phyloP scores from a whole-genome alignment of 2,113 vertebrate species.

The Semicossyphus pulcher region DNA sequence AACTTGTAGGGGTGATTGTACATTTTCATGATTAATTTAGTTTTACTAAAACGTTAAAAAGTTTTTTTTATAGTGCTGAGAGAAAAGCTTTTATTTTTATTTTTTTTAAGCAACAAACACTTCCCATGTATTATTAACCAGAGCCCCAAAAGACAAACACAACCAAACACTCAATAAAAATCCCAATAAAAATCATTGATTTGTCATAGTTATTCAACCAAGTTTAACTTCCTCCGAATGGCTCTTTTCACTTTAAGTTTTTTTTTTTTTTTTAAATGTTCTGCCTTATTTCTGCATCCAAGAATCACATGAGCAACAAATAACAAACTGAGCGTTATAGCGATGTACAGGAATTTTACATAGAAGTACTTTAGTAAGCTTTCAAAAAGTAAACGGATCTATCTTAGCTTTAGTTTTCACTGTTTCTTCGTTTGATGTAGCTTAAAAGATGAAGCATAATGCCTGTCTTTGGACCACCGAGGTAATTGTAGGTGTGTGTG shows the following conservation, averaged over 20 bases:
- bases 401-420: constrained; percentile 64
- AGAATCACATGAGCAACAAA: constrained; percentile 76
- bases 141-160: constrained; percentile 68
- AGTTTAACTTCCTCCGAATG: constrained; percentile 68
- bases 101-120: constrained; percentile 71
- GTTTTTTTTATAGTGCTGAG: constrained; percentile 53
- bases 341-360: constrained; percentile 75
- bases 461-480: constrained; percentile 83
- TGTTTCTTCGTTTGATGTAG: constrained; percentile 71
- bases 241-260: constrained; percentile 67
- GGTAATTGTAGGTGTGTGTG: constrained; percentile 78
- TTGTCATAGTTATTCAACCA: constrained; percentile 68
- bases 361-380: constrained; percentile 62
- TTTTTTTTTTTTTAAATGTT: constrained; percentile 34
- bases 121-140: constrained; percentile 67
- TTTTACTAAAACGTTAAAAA: constrained; percentile 70
- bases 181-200: constrained; percentile 77
- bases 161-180: constrained; percentile 73
- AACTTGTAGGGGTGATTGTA: constrained; percentile 79
- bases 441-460: constrained; percentile 78
- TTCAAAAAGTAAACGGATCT: constrained; percentile 69
- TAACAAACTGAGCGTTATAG: constrained; percentile 68
- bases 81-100: constrained; percentile 56
- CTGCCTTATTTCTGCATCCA: constrained; percentile 69
- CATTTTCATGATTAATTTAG: constrained; percentile 75